Evolutionary conservation across 1,140 invertebrate species (phyloP), one percentile per base, ranked within the genome.

Genomic region (Bombus picipes): DNA sequence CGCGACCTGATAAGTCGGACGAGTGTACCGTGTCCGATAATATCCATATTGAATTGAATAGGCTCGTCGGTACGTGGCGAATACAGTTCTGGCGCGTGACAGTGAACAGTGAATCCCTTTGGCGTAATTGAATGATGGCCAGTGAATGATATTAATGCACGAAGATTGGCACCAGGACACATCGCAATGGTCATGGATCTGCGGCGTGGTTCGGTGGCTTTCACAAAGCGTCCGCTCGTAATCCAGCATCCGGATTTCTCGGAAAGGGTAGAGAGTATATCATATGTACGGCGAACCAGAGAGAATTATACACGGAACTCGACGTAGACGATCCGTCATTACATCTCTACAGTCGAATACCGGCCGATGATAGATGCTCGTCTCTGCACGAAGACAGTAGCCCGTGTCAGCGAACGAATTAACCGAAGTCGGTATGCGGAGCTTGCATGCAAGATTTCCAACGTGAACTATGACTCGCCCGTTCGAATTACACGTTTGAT

Each of bases 81-180:
- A 88, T 89, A 86, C 66, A 79, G 86, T 80, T 59, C 47, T 83
- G 77, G 68, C 79, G 83, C 83, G 87, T 87, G 87, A 86, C 85
- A 81, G 84, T 81, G 59, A 76, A 59, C 87, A 68, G 66, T 75
- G 80, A 83, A 88, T 83, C 77, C 83, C 80, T 83, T 80, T 78
- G 82, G 75, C 86, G 74, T 92, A 94, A 94, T 94, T 94, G 92
- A 93, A 94, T 93, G 92, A 93, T 92, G 90, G 77, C 88, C 86
- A 80, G 85, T 87, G 88, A 92, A 92, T 92, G 91, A 93, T 93
- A 92, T 93, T 93, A 93, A 90, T 91, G 89, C 78, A 88, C 86
- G 88, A 86, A 92, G 89, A 94, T 93, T 92, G 87, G 82, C 91
- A 92, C 77, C 37, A 74, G 87, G 86, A 88, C 81, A 92, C 86